These are phyloP conservation scores for Chrysolina americana DNA, from an alignment of 2,888 invertebrate species.

Conservation along the genomic window DNA sequence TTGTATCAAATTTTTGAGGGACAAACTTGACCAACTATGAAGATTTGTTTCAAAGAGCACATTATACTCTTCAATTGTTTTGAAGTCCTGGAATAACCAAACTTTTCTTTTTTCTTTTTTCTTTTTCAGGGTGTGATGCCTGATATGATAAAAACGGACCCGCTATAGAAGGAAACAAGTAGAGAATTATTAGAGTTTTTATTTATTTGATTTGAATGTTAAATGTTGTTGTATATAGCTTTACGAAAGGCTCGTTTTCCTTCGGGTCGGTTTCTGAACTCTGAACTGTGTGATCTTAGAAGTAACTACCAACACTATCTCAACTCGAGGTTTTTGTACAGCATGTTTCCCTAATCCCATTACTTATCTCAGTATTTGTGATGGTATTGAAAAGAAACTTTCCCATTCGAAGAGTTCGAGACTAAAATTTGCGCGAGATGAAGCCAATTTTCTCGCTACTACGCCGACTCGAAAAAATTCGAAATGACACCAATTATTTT, in stretches of 20 bases:
- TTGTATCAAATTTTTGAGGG: too few species aligned
- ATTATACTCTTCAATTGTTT: not conserved
- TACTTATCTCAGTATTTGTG: too few species aligned
- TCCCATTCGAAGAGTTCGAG: too few species aligned
- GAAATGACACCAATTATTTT: too few species aligned
- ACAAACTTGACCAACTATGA: too few species aligned
- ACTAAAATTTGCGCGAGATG: too few species aligned
- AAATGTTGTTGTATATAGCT: slow-evolving; percentile 39
- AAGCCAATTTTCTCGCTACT: too few species aligned
- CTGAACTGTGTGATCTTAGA: not conserved
- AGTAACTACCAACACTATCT: not conserved
- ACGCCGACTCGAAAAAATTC: too few species aligned
- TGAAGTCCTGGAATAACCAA: not conserved
- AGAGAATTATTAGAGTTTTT: slow-evolving; percentile 37
- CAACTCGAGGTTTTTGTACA: too few species aligned
- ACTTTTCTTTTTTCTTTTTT: slow-evolving; percentile 46
- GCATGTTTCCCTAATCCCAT: too few species aligned
- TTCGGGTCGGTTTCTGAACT: slow-evolving; percentile 2
- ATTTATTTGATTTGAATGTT: slow-evolving; percentile 39
- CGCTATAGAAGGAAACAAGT: slow-evolving; percentile 59
- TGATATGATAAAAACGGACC: slow-evolving; percentile 63
- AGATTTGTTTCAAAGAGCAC: too few species aligned
- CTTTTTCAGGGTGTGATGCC: slow-evolving; percentile 61
- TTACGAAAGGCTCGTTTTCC: slow-evolving; percentile 28
- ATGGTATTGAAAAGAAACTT: too few species aligned